Evolutionary conservation across 2,888 invertebrate genomes (phyloP).

Genomic region (Pheosia tremula): DNA sequence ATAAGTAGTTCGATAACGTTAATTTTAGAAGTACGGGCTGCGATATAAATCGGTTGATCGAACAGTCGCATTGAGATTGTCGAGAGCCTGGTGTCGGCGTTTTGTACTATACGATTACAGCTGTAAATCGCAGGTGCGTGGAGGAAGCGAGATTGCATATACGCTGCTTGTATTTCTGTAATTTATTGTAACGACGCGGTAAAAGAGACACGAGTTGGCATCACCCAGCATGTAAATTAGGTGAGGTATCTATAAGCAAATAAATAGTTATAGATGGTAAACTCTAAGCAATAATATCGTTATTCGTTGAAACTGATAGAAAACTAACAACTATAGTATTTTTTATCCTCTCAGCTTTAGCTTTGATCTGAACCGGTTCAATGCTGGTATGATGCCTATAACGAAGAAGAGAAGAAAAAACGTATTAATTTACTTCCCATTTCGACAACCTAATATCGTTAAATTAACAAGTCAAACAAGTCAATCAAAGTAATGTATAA

Average conservation of each 20-base stretch:
- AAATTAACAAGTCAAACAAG: background rate
- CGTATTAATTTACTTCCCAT: too few relatives aligned
- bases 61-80: conserved; percentile 23
- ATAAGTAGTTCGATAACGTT: background rate
- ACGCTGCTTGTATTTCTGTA: background rate
- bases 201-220: background rate
- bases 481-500: background rate
- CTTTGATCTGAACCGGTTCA: background rate
- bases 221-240: background rate
- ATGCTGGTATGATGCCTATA: too few relatives aligned
- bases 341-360: background rate
- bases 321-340: background rate
- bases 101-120: conserved; percentile 31
- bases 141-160: background rate
- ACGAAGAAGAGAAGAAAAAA: too few relatives aligned
- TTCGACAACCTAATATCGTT: background rate
- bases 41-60: conserved; percentile 33
- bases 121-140: background rate
- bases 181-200: background rate
- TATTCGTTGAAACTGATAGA: background rate
- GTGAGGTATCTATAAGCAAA: background rate
- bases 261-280: background rate
- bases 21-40: conserved; percentile 8
- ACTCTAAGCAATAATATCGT: too few relatives aligned
- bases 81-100: conserved; percentile 25